Evolutionary conservation across 2,797 vertebrate genomes (phyloP).

Genomic region (Onychomys torridus): DNA sequence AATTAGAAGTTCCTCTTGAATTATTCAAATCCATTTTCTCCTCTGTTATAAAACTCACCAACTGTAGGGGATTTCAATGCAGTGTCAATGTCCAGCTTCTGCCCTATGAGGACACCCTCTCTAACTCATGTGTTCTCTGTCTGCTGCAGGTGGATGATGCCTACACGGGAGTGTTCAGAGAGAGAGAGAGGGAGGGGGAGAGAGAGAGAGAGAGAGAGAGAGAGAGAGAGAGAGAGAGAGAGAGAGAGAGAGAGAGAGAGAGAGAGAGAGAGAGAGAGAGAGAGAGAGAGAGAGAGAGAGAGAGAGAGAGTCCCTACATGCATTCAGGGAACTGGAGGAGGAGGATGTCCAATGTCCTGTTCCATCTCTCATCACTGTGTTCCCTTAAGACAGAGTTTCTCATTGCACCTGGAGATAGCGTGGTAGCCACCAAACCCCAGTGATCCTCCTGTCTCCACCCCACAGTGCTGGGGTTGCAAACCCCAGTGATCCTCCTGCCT

Average conservation of each 20-base stretch:
- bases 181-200: too few relatives aligned
- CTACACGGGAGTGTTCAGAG: neutral
- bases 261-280: too few relatives aligned
- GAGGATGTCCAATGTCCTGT: neutral
- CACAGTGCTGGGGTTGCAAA: neutral
- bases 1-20: neutral
- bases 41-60: neutral
- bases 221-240: too few relatives aligned
- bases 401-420: neutral
- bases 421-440: neutral
- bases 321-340: neutral
- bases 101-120: neutral
- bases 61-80: neutral
- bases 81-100: neutral
- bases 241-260: too few relatives aligned
- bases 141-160: neutral
- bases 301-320: too few relatives aligned
- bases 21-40: conserved; percentile 55
- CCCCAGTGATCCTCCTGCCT: neutral
- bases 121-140: neutral
- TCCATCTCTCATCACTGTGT: neutral
- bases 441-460: too few relatives aligned
- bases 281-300: too few relatives aligned
- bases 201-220: too few relatives aligned
- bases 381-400: neutral